Evolutionary conservation across 1,140 invertebrate genomes (phyloP).

Genomic region (Lordiphosa stackelbergi): DNA sequence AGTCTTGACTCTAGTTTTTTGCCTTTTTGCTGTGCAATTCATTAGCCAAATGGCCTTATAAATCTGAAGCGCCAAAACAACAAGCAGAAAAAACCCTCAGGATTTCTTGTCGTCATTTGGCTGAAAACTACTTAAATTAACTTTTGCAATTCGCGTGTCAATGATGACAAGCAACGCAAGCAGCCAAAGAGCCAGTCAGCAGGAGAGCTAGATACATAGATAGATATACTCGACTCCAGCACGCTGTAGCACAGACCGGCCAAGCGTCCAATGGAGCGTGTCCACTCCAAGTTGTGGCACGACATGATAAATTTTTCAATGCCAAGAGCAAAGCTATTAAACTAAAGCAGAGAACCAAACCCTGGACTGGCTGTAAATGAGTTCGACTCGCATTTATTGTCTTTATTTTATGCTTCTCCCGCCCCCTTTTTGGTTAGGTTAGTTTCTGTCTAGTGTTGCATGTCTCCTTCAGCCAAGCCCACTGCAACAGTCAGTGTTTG

Average conservation of each 20-base stretch:
- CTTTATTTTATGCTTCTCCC: conserved; percentile 20
- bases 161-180: conserved; percentile 55
- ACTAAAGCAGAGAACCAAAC: conserved; percentile 34
- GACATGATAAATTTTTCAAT: conserved; percentile 63
- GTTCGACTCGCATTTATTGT: conserved; percentile 40
- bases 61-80: conserved; percentile 43
- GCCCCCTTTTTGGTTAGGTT: conserved; percentile 22
- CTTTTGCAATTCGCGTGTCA: conserved; percentile 63
- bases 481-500: conserved; percentile 8
- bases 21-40: conserved; percentile 29
- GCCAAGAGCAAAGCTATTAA: conserved; percentile 62
- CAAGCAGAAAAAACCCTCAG: conserved; percentile 7
- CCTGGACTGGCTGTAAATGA: conserved; percentile 42
- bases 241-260: too few relatives aligned
- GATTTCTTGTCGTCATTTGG: conserved; percentile 35
- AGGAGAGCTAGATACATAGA: conserved; percentile 17
- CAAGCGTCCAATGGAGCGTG: conserved; percentile 43
- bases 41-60: conserved; percentile 54
- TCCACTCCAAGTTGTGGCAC: conserved; percentile 40
- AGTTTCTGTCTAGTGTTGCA: conserved; percentile 23
- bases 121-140: conserved; percentile 58
- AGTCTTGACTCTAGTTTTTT: not conserved
- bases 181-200: conserved; percentile 9
- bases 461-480: conserved; percentile 33
- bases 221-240: conserved; percentile 26